Conservation (phyloP, 1,140 invertebrate species). For the Pseudomyrmex gracilis region DNA sequence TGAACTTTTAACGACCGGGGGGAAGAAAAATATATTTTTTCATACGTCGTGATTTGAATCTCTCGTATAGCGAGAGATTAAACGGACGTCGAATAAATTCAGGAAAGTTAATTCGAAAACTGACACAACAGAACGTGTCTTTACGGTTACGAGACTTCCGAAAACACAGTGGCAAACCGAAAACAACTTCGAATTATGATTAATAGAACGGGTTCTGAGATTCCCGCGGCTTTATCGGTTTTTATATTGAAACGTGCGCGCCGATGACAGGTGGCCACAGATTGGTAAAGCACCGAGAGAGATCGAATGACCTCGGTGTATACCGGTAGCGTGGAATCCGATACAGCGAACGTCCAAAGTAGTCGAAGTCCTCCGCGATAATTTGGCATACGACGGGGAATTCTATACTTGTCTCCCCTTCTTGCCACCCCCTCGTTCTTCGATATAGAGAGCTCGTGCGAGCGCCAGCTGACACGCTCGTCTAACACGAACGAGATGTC, state of each 20-base stretch:
- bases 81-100: conserved; percentile 6
- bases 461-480: conserved; percentile 78
- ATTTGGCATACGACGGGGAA: conserved; percentile 71
- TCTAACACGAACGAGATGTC: conserved; percentile 50
- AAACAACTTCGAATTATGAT: background rate
- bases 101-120: conserved; percentile 1
- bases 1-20: background rate
- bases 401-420: conserved; percentile 71
- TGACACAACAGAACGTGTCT: background rate
- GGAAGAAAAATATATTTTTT: background rate
- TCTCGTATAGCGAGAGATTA: background rate
- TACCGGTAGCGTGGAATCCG: conserved; percentile 79
- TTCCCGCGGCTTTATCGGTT: background rate
- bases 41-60: background rate
- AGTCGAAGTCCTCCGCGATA: conserved; percentile 64
- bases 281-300: conserved; percentile 71
- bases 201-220: background rate
- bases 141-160: background rate
- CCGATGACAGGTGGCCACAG: conserved; percentile 74
- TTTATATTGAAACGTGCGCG: conserved; percentile 64
- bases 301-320: conserved; percentile 79
- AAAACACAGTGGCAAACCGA: background rate
- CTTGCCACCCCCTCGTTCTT: background rate
- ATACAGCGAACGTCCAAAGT: conserved; percentile 70
- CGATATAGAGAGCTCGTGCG: conserved; percentile 63